phyloP scores from a whole-genome alignment of 2,888 invertebrate species.

The Andrena fulva region DNA sequence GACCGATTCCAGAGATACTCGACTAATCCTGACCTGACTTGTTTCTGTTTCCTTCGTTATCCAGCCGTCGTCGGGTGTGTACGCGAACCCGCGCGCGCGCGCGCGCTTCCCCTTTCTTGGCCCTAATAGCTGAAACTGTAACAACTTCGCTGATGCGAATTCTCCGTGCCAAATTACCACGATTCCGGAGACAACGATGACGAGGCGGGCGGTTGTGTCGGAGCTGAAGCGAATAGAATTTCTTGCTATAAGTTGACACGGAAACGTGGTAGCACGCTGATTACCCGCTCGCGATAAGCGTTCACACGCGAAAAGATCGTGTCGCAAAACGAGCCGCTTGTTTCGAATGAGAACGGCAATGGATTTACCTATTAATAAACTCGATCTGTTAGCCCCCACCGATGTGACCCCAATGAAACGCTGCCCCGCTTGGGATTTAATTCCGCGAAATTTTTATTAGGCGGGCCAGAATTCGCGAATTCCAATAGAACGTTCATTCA shows the following conservation, averaged over 20 bases:
- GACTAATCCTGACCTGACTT: conserved; percentile 55
- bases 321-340: background rate
- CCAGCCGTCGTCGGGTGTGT: background rate
- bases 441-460: conserved; percentile 22
- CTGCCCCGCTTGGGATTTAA: conserved; percentile 7
- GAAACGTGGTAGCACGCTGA: conserved; percentile 34
- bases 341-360: background rate
- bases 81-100: background rate
- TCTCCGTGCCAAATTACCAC: conserved; percentile 63
- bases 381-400: background rate
- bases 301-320: background rate
- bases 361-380: conserved; percentile 19
- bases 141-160: conserved; percentile 61
- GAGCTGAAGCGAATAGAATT: conserved; percentile 16
- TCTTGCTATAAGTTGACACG: conserved; percentile 30
- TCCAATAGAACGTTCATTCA: conserved; percentile 26
- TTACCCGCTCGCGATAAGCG: background rate
- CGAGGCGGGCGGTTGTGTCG: conserved; percentile 2
- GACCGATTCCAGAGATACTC: conserved; percentile 23
- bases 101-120: conserved; percentile 9
- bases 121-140: conserved; percentile 46
- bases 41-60: conserved; percentile 40
- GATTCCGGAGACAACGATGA: conserved; percentile 41
- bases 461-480: background rate
- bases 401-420: background rate